Evolutionary conservation across 2,113 vertebrate genomes (phyloP).

Genomic region (Cyanoliseus patagonus): DNA sequence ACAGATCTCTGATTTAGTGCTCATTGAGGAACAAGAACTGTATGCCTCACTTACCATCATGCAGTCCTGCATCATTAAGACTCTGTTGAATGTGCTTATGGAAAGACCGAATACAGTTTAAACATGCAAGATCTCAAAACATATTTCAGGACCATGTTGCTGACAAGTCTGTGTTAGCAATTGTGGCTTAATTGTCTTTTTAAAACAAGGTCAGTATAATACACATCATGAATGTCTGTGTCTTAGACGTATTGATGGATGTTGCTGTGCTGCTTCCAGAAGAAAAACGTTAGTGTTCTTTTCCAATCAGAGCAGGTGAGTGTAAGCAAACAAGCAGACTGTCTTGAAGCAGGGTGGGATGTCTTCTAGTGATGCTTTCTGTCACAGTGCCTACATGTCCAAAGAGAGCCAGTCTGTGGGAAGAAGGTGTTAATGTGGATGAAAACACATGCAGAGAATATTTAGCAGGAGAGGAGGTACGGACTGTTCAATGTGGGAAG

Average conservation of each 20-base stretch:
- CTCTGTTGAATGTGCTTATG: not conserved
- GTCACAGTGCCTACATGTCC: not conserved
- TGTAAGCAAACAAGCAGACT: not conserved
- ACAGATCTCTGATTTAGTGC: not conserved
- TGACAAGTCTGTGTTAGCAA: not conserved
- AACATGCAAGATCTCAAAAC: not conserved
- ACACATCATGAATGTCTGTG: not conserved
- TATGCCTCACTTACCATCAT: not conserved
- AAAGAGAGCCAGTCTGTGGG: not conserved
- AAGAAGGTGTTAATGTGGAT: not conserved
- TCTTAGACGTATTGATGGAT: rapidly evolving
- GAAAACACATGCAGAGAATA: not conserved
- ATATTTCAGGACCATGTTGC: not conserved
- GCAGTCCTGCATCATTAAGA: not conserved
- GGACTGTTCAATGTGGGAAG: not conserved
- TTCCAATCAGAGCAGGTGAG: not conserved
- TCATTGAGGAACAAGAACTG: not conserved
- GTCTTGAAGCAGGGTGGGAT: not conserved
- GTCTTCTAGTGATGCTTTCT: not conserved
- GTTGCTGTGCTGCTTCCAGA: not conserved
- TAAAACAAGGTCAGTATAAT: not conserved
- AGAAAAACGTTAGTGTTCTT: not conserved
- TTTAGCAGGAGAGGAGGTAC: not conserved
- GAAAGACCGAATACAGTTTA: not conserved
- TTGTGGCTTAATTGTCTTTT: not conserved